Evolutionary conservation across 2,888 invertebrate species (phyloP).

Genomic region (Apoda limacodes): DNA sequence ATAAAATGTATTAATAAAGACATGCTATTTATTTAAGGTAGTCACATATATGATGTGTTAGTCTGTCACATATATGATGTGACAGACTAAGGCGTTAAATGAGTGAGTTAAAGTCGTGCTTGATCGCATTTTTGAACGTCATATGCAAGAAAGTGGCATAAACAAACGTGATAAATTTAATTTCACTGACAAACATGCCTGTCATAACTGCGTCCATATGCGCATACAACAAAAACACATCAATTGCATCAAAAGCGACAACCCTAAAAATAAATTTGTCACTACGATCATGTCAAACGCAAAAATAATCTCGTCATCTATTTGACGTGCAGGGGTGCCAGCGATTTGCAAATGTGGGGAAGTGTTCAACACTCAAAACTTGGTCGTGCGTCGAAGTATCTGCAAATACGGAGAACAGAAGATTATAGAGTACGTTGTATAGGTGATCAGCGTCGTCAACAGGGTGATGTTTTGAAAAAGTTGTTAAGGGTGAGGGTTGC

Average conservation of each 20-base stretch:
- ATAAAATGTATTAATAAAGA: too few species aligned
- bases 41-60: too few species aligned
- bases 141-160: too few species aligned
- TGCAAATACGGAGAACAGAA: slow-evolving; percentile 37
- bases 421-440: slow-evolving; percentile 59
- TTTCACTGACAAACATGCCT: too few species aligned
- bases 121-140: too few species aligned
- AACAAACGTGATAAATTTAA: too few species aligned
- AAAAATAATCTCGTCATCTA: slow-evolving; percentile 69
- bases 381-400: slow-evolving; percentile 2
- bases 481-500: slow-evolving; percentile 38
- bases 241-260: slow-evolving; percentile 44
- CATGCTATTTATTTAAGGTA: too few species aligned
- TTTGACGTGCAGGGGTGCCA: slow-evolving; percentile 60
- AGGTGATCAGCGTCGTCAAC: slow-evolving; percentile 58
- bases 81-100: too few species aligned
- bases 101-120: too few species aligned
- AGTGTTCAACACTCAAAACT: slow-evolving; percentile 15
- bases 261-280: slow-evolving; percentile 63
- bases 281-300: slow-evolving; percentile 70
- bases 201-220: too few species aligned
- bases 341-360: slow-evolving; percentile 60
- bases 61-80: too few species aligned
- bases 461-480: slow-evolving; percentile 55
- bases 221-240: slow-evolving; percentile 14